These are phyloP conservation scores for Celastrina argiolus DNA, from an alignment of 2,888 invertebrate genomes.

Conservation along the genomic window DNA sequence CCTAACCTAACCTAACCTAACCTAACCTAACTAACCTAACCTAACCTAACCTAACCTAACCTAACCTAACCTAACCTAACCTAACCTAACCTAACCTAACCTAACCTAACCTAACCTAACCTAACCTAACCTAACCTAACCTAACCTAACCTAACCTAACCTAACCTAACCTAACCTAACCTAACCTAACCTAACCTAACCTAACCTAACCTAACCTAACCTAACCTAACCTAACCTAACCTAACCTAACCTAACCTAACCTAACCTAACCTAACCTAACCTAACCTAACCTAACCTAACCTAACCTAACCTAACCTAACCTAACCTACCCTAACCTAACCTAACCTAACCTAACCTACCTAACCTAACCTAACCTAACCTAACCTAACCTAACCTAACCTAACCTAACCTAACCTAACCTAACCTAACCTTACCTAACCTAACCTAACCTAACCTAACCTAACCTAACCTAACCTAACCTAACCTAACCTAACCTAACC, in stretches of 20 bases:
- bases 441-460: constrained; percentile 30
- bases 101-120: constrained; percentile 22
- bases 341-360: too few relatives aligned
- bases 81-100: constrained; percentile 22
- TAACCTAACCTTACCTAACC: constrained; percentile 15
- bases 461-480: constrained; percentile 21
- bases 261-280: constrained; percentile 23
- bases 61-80: constrained; percentile 23
- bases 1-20: constrained; percentile 23
- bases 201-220: neutral
- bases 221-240: constrained; percentile 13
- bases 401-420: too few relatives aligned
- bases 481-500: constrained; percentile 23
- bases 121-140: constrained; percentile 23
- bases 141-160: constrained; percentile 23
- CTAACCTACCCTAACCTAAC: too few relatives aligned
- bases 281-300: constrained; percentile 25
- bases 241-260: constrained; percentile 12
- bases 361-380: constrained; percentile 30
- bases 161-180: too few relatives aligned
- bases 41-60: constrained; percentile 23
- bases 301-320: constrained; percentile 27
- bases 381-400: constrained; percentile 28
- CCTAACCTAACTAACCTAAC: constrained; percentile 23
- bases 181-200: too few relatives aligned